Evolutionary conservation across 1,140 invertebrate genomes (phyloP).

Genomic region (Sitobion miscanthi): DNA sequence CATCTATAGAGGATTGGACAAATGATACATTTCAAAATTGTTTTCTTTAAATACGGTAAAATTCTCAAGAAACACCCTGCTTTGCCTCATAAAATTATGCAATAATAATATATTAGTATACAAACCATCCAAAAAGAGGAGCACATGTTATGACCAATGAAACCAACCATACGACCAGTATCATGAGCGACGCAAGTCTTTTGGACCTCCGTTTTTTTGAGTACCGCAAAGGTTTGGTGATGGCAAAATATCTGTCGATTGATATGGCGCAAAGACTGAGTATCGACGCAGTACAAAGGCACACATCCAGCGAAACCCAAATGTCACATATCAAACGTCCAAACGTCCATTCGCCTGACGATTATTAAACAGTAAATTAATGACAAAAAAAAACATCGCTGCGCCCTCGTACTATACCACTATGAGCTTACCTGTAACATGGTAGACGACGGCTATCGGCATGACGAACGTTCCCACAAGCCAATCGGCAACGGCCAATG

Average conservation of each 20-base stretch:
- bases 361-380: background rate
- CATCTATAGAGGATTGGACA: too few species aligned
- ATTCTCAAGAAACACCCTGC: background rate
- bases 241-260: constrained; percentile 86
- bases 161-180: constrained; percentile 81
- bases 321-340: constrained; percentile 82
- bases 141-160: constrained; percentile 84
- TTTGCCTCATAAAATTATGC: background rate
- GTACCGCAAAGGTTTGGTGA: constrained; percentile 83
- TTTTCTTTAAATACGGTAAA: background rate
- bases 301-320: constrained; percentile 92
- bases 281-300: constrained; percentile 88
- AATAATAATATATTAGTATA: constrained; percentile 55
- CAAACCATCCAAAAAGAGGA: constrained; percentile 80
- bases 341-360: constrained; percentile 75
- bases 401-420: background rate
- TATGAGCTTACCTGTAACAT: constrained; percentile 63
- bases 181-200: constrained; percentile 79
- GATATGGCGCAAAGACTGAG: constrained; percentile 82
- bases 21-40: too few species aligned
- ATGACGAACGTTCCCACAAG: constrained; percentile 92
- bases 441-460: constrained; percentile 83
- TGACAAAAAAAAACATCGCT: background rate
- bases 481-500: constrained; percentile 88
- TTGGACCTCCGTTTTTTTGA: constrained; percentile 78